Percentiles rank a stretch among this genome's conserved stretches.
These are phyloP conservation scores for Ciona savignyi DNA, from an alignment of 23 tunicate species.

Conservation along the genomic window DNA sequence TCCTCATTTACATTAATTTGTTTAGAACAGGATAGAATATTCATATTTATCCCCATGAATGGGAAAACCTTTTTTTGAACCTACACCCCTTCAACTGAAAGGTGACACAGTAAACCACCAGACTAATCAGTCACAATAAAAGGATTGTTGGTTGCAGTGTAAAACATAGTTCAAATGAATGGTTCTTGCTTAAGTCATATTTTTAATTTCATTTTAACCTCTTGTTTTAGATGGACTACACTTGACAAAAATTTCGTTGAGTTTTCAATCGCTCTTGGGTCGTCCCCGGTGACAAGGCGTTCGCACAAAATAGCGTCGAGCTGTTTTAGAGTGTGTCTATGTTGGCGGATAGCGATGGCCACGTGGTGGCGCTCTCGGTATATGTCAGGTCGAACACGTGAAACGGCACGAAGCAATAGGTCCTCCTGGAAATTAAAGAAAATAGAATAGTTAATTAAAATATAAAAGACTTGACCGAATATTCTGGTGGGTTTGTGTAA, in stretches of 20 bases:
- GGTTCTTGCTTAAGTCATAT: too few relatives aligned
- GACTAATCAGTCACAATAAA: too few relatives aligned
- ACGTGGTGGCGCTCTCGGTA: slow-evolving; percentile 66
- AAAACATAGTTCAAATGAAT: too few relatives aligned
- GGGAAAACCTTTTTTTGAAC: too few relatives aligned
- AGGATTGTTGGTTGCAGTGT: too few relatives aligned
- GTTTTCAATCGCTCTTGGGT: slow-evolving; percentile 59
- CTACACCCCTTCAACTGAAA: too few relatives aligned
- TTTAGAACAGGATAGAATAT: too few relatives aligned
- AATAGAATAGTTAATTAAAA: neutral
- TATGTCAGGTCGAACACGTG: slow-evolving; percentile 55
- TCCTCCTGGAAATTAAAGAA: slow-evolving; percentile 45
- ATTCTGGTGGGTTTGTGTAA: too few relatives aligned
- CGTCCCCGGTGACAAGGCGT: slow-evolving; percentile 39
- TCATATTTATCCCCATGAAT: too few relatives aligned
- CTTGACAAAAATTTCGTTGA: slow-evolving; percentile 61
- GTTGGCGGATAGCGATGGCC: slow-evolving; percentile 56
- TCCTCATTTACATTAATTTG: too few relatives aligned
- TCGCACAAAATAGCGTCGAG: slow-evolving; percentile 50
- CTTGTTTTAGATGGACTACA: slow-evolving; percentile 54
- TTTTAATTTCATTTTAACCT: slow-evolving; percentile 27
- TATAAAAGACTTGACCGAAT: too few relatives aligned
- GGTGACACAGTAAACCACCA: too few relatives aligned
- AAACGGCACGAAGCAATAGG: slow-evolving; percentile 49
- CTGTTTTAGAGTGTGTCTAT: slow-evolving; percentile 68